Evolutionary conservation across 2,888 invertebrate genomes (phyloP).

Genomic region (Apodemia mormo): DNA sequence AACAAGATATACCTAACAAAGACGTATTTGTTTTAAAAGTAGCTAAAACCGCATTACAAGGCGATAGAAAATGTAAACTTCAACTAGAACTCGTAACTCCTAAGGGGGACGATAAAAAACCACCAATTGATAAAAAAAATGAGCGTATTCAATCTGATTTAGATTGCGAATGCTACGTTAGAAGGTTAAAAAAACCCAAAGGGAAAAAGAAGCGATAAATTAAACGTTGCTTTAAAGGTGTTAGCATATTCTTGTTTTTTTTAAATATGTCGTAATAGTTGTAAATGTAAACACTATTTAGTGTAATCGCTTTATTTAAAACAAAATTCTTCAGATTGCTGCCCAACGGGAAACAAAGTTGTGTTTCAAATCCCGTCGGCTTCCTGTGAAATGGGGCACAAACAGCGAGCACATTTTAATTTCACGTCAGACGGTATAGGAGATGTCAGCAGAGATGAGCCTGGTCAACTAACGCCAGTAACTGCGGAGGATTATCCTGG

Average conservation of each 20-base stretch:
- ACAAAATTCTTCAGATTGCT: conserved; percentile 66
- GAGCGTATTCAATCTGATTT: conserved; percentile 61
- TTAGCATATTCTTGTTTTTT: neutral
- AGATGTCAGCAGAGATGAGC: conserved; percentile 66
- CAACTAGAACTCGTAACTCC: conserved; percentile 86
- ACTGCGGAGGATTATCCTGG: conserved; percentile 53
- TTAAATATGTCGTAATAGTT: conserved; percentile 1
- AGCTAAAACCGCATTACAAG: conserved; percentile 84
- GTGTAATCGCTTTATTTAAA: neutral
- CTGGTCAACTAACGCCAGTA: conserved; percentile 54
- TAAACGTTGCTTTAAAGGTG: neutral
- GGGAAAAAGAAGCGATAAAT: conserved; percentile 41
- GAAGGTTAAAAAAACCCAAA: conserved; percentile 50
- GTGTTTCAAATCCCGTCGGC: conserved; percentile 72
- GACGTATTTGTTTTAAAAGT: conserved; percentile 85
- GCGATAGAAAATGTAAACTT: conserved; percentile 83
- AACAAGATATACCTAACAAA: conserved; percentile 72
- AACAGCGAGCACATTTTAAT: conserved; percentile 69
- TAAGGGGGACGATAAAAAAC: conserved; percentile 80
- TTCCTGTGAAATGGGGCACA: conserved; percentile 63
- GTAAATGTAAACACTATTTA: neutral
- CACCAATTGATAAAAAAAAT: conserved; percentile 67
- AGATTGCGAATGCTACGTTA: conserved; percentile 61
- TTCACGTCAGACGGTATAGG: conserved; percentile 68
- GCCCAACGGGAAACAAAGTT: conserved; percentile 73